A percentile compares a stretch with the other conserved stretches of the same genome.
These are phyloP conservation scores for Calephelis perditalis DNA, from an alignment of 2,888 invertebrate genomes.

Conservation along the genomic window DNA sequence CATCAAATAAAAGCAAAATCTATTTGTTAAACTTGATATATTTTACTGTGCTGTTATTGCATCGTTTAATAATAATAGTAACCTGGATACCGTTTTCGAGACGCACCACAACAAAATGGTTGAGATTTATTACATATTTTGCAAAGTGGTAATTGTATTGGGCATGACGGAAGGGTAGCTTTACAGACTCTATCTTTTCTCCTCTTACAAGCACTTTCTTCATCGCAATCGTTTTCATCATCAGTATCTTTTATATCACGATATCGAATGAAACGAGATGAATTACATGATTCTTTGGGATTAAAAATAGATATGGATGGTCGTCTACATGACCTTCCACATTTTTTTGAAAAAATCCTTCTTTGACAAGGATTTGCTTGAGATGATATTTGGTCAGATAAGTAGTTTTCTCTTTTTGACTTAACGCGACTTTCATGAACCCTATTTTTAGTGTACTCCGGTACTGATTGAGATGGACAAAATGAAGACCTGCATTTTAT, in stretches of 20 bases:
- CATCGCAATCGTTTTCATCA: not conserved
- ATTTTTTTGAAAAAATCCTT: not conserved
- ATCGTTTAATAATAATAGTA: not conserved
- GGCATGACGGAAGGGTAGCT: slow-evolving; percentile 12
- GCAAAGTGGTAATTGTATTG: slow-evolving; percentile 19
- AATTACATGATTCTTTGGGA: slow-evolving; percentile 9
- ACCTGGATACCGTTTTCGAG: slow-evolving; percentile 18
- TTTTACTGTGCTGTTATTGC: too few species aligned
- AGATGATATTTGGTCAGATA: not conserved
- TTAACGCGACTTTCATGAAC: not conserved
- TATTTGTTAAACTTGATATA: too few species aligned
- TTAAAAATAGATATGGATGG: slow-evolving; percentile 21
- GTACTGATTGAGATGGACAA: not conserved
- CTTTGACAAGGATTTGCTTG: not conserved
- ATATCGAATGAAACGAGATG: not conserved
- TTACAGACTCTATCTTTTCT: slow-evolving; percentile 13
- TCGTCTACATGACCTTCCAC: slow-evolving; percentile 16
- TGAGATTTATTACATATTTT: slow-evolving; percentile 18
- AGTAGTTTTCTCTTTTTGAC: not conserved
- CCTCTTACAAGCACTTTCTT: slow-evolving; percentile 19
- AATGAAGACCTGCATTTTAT: not conserved
- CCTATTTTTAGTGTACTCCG: not conserved
- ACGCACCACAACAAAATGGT: slow-evolving; percentile 18
- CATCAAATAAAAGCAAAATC: too few species aligned
- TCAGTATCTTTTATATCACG: not conserved